Base-by-base conservation (phyloP, 2,888 invertebrate genomes). In the Lapara coniferarum region DNA sequence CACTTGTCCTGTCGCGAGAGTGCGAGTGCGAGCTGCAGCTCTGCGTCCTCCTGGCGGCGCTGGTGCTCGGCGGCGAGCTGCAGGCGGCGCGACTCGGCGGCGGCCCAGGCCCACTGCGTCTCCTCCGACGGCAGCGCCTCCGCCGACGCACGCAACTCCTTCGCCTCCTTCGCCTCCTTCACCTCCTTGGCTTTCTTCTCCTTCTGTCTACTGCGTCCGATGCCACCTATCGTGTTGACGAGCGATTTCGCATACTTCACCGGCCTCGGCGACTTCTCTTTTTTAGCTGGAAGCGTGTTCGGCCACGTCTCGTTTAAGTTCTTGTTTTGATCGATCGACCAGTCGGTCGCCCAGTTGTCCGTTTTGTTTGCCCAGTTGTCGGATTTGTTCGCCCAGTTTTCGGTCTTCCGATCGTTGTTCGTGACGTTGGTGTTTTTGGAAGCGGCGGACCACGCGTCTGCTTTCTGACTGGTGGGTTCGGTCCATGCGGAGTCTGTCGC, bases 101-200 rank as follows among this genome's bases (percentile, higher is more conserved):
- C 96, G 5, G 96, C 97, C 97, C 96, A 97, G 19, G 95, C 96
- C 84, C 96, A 87, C 87, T 97, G 96, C 84, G 95, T 95, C 79
- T 96, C 96, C 84, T 96, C 96, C 0, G 93, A 91, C 0, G 95
- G 89, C 77, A 91, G 69, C 13, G 77, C 69, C 74, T 85, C 88
- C 2, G 79, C 73, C 0, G 1, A 56, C 76, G 12, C 66, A 12
- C 58, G 80, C 79, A 75, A 88, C 85, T 73, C 0, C 0, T 66
- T 12, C 57, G 81, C 79, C 75, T 89, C 85, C 1, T 77, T 78
- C 63, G 80, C 78, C 74, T 88, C 84, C 1, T 77, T 78, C 59
- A 80, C 78, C 74, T 88, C 84, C 1, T 37, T 37, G 37, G 78
- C 81, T 74, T 92, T 93, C 76, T 93, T 94, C 1, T 91, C 84